Conservation (phyloP, 1,140 invertebrate species). For the Steinernema feltiae region DNA sequence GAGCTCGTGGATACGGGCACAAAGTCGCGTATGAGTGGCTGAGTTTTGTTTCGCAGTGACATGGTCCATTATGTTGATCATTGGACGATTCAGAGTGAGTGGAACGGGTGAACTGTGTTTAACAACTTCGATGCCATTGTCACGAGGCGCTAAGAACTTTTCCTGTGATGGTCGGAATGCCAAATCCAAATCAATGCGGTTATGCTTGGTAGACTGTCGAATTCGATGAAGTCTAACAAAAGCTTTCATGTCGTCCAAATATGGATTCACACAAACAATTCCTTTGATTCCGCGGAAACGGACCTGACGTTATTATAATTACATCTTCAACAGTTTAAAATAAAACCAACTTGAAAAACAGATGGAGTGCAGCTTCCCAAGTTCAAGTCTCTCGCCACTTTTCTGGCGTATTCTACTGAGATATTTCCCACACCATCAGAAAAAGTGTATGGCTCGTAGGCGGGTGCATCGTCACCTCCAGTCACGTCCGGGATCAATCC, state of each 20-base stretch:
- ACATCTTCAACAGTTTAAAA: neutral
- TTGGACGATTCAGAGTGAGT: conserved; percentile 32
- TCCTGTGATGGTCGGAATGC: neutral
- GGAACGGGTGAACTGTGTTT: conserved; percentile 30
- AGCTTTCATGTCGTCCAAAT: conserved; percentile 1
- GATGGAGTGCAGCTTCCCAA: neutral
- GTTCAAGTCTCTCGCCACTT: conserved; percentile 14
- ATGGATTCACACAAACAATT: conserved; percentile 26
- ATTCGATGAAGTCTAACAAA: neutral
- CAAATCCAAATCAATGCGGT: neutral
- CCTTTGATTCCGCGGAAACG: conserved; percentile 36
- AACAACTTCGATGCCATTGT: conserved; percentile 33
- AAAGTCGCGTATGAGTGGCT: conserved; percentile 27
- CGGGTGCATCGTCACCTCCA: conserved; percentile 14
- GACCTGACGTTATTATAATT: conserved; percentile 4
- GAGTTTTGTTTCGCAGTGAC: conserved; percentile 20
- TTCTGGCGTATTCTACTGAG: neutral
- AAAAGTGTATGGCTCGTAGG: conserved; percentile 22
- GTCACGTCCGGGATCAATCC: neutral
- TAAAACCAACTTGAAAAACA: conserved; percentile 25
- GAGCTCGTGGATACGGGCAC: conserved; percentile 39
- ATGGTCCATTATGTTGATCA: conserved; percentile 44
- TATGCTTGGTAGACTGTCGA: neutral
- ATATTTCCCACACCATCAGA: conserved; percentile 35
- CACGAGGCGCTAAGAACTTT: neutral